phyloP scores from a whole-genome alignment of 2,797 vertebrate species.

The Prunella strophiata region DNA sequence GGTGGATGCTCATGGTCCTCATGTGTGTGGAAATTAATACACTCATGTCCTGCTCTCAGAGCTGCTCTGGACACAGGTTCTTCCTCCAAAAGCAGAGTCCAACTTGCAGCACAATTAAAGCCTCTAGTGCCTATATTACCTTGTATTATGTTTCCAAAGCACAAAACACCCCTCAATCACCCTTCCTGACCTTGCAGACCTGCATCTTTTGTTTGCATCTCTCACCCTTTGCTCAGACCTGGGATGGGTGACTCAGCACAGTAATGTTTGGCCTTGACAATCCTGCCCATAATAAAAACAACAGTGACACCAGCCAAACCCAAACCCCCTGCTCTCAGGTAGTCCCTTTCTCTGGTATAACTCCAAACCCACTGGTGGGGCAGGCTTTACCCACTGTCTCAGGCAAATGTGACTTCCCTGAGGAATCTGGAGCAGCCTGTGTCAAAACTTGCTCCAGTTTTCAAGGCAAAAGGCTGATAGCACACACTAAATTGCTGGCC shows the following conservation, averaged over 20 bases:
- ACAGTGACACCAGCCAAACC: background rate
- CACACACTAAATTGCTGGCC: fast-evolving
- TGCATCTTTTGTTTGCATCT: background rate
- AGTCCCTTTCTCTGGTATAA: background rate
- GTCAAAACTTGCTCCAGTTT: background rate
- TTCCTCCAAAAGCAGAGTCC: background rate
- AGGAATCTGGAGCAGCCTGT: background rate
- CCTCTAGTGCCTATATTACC: background rate
- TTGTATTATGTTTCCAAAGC: background rate
- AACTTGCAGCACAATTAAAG: background rate
- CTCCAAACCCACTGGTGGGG: background rate
- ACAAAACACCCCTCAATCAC: background rate
- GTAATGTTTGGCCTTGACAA: background rate
- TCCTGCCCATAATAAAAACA: background rate
- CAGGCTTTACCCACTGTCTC: fast-evolving
- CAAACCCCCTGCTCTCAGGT: background rate
- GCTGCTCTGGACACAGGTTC: background rate
- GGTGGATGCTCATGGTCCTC: background rate
- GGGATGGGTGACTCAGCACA: background rate
- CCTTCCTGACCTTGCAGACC: background rate
- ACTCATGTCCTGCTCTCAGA: background rate
- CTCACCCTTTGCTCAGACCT: background rate
- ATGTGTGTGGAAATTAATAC: too few relatives aligned
- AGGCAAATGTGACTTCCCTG: fast-evolving
- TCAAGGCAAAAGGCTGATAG: background rate